Evolutionary conservation across 2,888 invertebrate species (phyloP), one percentile per base, ranked within the genome.

Genomic region (Peribatodes rhomboidaria): DNA sequence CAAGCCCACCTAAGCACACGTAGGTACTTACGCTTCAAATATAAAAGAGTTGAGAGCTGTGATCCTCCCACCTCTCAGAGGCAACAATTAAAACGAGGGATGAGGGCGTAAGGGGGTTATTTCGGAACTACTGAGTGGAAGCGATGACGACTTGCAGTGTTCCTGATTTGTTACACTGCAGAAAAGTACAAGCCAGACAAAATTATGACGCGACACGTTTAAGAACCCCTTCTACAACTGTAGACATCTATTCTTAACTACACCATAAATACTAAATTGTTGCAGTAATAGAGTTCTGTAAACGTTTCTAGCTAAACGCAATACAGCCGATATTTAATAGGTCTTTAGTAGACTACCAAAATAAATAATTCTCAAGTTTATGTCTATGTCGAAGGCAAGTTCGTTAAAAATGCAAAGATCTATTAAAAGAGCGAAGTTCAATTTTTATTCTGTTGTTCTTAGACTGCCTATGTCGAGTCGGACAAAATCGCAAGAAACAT

Each of bases 31-130:
- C 77, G 80, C 82, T 83, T 79, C 80, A 86, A 81, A 83, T 81
- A 84, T 84, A 87, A 88, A 85, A 88, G 87, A 86, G 83, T 85
- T 83, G 82, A 85, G 83, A 82, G 84, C 80, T 81, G 75, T 83
- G 90, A 85, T 86, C 89, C 91, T 86, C 91, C 91, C 89, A 91
- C 89, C 90, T 86, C 89, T 90, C 85, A 89, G 80, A 72, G 78
- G 86, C 86, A 85, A 91, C 92, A 92, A 92, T 93, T 92, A 92
- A 92, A 89, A 87, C 87, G 82, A 89, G 88, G 83, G 84, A 77
- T 71, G 76, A 79, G 83, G 83, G 83, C 77, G 78, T 70, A 80
- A 83, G 81, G 83, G 85, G 81, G 86, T 81, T 60, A 60, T 55
- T 65, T 49, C 61, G 67, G 61, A 87, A 87, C 88, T 88, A 89